Base-by-base conservation (phyloP, 2,888 invertebrate genomes). In the Drymonia ruficornis region DNA sequence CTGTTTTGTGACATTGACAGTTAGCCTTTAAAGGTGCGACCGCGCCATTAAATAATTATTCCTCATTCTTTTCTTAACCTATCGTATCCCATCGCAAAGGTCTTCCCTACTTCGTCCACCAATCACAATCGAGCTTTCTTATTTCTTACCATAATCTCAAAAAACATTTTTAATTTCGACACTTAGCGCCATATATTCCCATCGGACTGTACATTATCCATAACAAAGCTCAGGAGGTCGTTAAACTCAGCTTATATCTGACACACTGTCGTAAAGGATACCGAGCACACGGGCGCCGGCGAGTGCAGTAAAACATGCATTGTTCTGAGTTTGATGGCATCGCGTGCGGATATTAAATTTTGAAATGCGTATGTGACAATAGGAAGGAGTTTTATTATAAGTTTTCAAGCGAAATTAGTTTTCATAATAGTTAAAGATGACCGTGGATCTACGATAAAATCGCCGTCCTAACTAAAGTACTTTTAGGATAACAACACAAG, bases 211-310 rank as follows among this genome's bases (percentile, higher is more conserved):
- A 69, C 70, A 55, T 65, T 67, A 65, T 72, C 71, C 68, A 61
- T 67, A 75, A 76, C 76, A 74, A 70, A 70, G 70, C 76, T 72
- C 65, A 70, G 67, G 66, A 64, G 82, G 79, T 77, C 78, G 74
- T 79, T 83, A 76, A 78, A 77, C 82, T 59, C 63, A 55, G 72
- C 72, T 80, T 78, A 76, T 63, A 75, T 65, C 66, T 70, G 74
- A 84, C 80, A 81, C 71, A 82, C 75, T 53, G 72, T 49, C 72
- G 56, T 73, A 65, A 72, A 76, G 68, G 57, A 57, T 46, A 63
- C 28, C 62, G 51, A 80, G 56, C 65, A 43, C 53, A 63, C 51
- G 50, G 49, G 50, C 48, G 49, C n/a, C 29, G 29, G 11, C 2
- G 29, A 29, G 29, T 52, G 48, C 46, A 36, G 59, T 58, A 55